Evolutionary conservation across 2,113 vertebrate genomes (phyloP).

Genomic region (Scatophagus argus): DNA sequence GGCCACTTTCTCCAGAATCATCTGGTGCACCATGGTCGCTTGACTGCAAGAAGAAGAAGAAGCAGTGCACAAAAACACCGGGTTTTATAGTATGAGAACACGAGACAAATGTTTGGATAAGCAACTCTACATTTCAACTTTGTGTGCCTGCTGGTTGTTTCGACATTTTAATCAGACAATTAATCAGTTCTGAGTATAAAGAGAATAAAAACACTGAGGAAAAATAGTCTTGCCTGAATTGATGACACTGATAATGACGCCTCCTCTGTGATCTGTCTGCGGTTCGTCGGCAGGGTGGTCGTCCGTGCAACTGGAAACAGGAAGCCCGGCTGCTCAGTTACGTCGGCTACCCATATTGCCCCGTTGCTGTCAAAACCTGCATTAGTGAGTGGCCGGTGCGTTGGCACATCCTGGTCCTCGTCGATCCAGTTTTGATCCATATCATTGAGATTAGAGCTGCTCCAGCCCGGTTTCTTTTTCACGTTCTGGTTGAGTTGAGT

Average conservation of each 20-base stretch:
- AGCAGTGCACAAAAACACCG: neutral
- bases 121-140: neutral
- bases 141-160: neutral
- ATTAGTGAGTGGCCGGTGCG: slow-evolving; percentile 32
- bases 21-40: slow-evolving; percentile 29
- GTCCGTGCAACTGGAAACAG: slow-evolving; percentile 69
- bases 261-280: slow-evolving; percentile 77
- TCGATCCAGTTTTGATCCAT: slow-evolving; percentile 67
- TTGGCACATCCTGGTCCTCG: slow-evolving; percentile 37
- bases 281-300: slow-evolving; percentile 41
- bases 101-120: neutral
- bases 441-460: neutral
- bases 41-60: slow-evolving; percentile 15
- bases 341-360: slow-evolving; percentile 71
- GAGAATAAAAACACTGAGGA: neutral
- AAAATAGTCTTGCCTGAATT: slow-evolving; percentile 43
- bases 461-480: slow-evolving; percentile 26
- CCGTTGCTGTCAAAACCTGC: slow-evolving; percentile 58
- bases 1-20: slow-evolving; percentile 29
- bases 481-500: slow-evolving; percentile 10
- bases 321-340: slow-evolving; percentile 78
- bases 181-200: neutral
- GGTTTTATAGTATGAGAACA: neutral
- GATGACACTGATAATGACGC: slow-evolving; percentile 66
- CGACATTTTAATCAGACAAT: neutral